phyloP scores from a whole-genome alignment of 2,888 invertebrate species.

The Tuberolachnus salignus region DNA sequence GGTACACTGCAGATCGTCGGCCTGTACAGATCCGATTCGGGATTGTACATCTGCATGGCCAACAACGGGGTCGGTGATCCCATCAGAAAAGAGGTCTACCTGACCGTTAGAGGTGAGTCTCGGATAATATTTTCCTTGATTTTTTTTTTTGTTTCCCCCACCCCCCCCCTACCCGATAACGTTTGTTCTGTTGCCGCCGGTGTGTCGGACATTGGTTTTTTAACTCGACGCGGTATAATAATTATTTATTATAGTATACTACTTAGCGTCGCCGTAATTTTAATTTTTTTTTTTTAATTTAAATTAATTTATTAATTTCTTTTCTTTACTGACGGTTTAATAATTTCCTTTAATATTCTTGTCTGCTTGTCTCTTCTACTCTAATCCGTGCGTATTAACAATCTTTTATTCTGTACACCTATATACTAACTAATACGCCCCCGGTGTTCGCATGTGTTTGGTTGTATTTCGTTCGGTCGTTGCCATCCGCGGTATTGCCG shows the following conservation, averaged over 20 bases:
- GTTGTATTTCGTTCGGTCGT: not conserved
- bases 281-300: too few relatives aligned
- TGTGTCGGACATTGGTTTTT: too few relatives aligned
- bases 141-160: too few relatives aligned
- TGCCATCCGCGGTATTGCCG: not conserved
- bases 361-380: not conserved
- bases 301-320: too few relatives aligned
- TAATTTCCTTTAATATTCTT: too few relatives aligned
- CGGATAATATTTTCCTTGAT: too few relatives aligned
- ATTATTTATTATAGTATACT: too few relatives aligned
- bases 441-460: constrained; percentile 35
- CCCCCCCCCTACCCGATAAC: too few relatives aligned
- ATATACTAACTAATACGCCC: not conserved
- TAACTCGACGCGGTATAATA: too few relatives aligned
- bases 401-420: not conserved
- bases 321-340: too few relatives aligned
- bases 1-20: constrained; percentile 84
- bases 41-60: constrained; percentile 84
- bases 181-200: too few relatives aligned
- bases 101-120: constrained; percentile 75
- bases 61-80: constrained; percentile 78
- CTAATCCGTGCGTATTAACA: not conserved
- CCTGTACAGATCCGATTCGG: constrained; percentile 79
- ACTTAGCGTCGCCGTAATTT: too few relatives aligned
- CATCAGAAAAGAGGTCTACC: constrained; percentile 71